phyloP scores from a whole-genome alignment of 2,113 vertebrate genomes.

The Prietella phreatophila region DNA sequence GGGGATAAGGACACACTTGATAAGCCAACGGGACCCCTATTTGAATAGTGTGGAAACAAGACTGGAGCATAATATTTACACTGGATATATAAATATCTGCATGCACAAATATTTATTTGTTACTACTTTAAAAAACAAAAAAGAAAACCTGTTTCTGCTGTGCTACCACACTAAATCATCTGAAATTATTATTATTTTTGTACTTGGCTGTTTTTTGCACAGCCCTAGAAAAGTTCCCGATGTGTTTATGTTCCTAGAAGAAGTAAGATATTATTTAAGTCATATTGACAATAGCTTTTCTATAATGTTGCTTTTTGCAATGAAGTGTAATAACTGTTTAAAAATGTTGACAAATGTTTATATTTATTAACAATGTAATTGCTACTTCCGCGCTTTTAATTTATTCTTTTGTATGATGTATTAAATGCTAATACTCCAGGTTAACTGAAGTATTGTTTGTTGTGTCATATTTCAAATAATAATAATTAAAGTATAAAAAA shows the following conservation, averaged over 20 bases:
- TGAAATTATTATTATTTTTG: not conserved
- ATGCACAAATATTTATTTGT: conserved; percentile 5
- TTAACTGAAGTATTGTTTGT: not conserved
- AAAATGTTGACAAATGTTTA: not conserved
- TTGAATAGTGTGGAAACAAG: not conserved
- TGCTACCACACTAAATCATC: conserved; percentile 39
- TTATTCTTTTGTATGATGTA: conserved; percentile 14
- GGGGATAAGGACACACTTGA: conserved; percentile 4
- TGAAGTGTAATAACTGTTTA: not conserved
- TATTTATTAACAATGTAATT: conserved; percentile 18
- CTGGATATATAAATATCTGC: not conserved
- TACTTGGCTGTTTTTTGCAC: conserved; percentile 17
- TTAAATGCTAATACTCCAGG: not conserved
- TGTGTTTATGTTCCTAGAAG: conserved; percentile 10
- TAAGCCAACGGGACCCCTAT: not conserved
- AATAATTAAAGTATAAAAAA: not conserved
- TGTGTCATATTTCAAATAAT: not conserved
- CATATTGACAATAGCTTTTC: conserved; percentile 50
- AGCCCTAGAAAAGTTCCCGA: conserved; percentile 3
- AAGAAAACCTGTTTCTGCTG: not conserved
- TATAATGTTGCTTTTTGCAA: conserved; percentile 32
- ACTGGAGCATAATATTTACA: not conserved
- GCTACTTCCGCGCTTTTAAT: not conserved
- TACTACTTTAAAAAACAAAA: not conserved
- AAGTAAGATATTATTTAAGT: conserved; percentile 37